These are phyloP conservation scores for Chironomus riparius DNA, from an alignment of 2,888 invertebrate species.

Conservation along the genomic window DNA sequence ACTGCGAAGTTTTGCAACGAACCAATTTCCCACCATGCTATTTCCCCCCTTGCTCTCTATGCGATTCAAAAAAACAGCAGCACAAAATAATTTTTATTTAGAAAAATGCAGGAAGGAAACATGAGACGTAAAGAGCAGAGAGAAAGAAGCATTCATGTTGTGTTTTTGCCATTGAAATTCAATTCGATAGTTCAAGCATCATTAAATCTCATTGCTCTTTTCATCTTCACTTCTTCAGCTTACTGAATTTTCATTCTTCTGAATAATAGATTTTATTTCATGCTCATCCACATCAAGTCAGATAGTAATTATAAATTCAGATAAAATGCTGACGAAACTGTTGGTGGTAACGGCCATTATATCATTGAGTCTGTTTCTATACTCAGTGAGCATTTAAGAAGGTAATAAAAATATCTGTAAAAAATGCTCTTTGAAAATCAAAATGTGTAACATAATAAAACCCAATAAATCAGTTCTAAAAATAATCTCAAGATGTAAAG, in stretches of 20 bases:
- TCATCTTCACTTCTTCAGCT: not conserved
- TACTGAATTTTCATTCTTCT: not conserved
- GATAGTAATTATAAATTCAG: too few relatives aligned
- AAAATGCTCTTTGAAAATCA: not conserved
- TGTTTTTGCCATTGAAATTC: conserved; percentile 21
- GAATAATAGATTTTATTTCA: too few relatives aligned
- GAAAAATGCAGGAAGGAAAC: not conserved
- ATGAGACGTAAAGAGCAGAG: not conserved
- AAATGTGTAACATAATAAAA: not conserved
- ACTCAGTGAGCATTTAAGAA: too few relatives aligned
- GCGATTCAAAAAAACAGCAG: too few relatives aligned
- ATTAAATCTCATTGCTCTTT: not conserved
- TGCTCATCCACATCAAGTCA: not conserved
- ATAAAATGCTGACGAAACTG: not conserved
- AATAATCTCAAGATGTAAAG: not conserved
- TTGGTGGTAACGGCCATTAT: not conserved
- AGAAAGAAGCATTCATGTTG: conserved; percentile 10
- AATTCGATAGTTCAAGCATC: conserved; percentile 17
- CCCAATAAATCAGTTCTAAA: not conserved
- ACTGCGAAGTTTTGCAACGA: too few relatives aligned
- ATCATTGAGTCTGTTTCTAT: too few relatives aligned
- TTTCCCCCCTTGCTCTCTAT: too few relatives aligned
- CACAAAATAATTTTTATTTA: too few relatives aligned
- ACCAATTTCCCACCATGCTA: too few relatives aligned
- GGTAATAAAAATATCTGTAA: too few relatives aligned